Conservation (phyloP, 2,888 invertebrate genomes). For the Brachyopa scutellaris region DNA sequence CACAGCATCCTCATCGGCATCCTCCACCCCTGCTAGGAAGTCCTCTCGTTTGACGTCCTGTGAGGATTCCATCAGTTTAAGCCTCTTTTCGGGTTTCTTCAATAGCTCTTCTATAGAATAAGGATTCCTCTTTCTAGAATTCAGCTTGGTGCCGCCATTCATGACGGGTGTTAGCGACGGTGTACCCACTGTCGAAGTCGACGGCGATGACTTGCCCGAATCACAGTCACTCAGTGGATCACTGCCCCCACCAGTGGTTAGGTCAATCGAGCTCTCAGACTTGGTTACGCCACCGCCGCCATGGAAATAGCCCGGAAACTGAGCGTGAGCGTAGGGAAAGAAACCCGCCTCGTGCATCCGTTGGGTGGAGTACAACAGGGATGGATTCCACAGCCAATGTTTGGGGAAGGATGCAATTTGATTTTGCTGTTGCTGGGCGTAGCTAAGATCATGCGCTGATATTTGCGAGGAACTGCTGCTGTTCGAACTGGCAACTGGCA, state of each 20-base stretch:
- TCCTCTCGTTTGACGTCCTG: constrained; percentile 39
- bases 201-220: constrained; percentile 81
- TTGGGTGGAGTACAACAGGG: constrained; percentile 80
- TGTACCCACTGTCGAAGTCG: constrained; percentile 74
- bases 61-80: constrained; percentile 38
- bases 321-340: constrained; percentile 75
- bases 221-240: constrained; percentile 81
- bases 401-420: constrained; percentile 77
- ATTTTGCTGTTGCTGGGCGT: constrained; percentile 75
- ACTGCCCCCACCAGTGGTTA: constrained; percentile 77
- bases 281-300: constrained; percentile 77
- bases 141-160: constrained; percentile 74
- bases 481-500: constrained; percentile 72
- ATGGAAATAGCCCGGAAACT: constrained; percentile 75
- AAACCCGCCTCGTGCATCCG: constrained; percentile 76
- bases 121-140: constrained; percentile 86
- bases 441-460: constrained; percentile 77
- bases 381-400: constrained; percentile 82
- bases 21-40: constrained; percentile 38
- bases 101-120: constrained; percentile 94
- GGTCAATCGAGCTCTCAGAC: constrained; percentile 80
- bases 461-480: constrained; percentile 33
- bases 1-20: constrained; percentile 74
- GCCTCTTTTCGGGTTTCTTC: constrained; percentile 88
- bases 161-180: constrained; percentile 75